Conservation (phyloP, 1,140 invertebrate genomes). For the Drosophila melanica region DNA sequence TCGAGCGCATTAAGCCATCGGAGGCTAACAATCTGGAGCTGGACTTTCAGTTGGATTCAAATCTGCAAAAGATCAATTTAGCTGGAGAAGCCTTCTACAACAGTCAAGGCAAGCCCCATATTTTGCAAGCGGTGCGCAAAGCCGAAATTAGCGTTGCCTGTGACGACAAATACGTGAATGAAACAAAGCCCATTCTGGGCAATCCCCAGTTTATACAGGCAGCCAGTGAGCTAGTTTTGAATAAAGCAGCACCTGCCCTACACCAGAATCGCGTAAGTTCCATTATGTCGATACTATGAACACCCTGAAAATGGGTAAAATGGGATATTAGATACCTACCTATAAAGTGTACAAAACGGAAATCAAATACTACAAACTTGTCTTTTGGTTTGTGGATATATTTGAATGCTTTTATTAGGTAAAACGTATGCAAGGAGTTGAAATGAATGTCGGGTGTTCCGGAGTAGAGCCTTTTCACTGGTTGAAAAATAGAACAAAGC, state of each 20-base stretch:
- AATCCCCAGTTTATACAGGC: constrained; percentile 91
- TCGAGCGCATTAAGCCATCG: constrained; percentile 4
- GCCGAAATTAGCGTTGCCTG: constrained; percentile 92
- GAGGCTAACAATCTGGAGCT: constrained; percentile 12
- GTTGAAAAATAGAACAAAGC: too few relatives aligned
- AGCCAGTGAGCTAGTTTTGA: constrained; percentile 93
- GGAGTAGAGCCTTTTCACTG: too few relatives aligned
- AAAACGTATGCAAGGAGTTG: too few relatives aligned
- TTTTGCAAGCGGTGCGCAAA: constrained; percentile 96
- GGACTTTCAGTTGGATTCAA: constrained; percentile 26
- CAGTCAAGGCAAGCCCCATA: constrained; percentile 96
- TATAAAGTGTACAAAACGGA: too few relatives aligned
- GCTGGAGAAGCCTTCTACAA: constrained; percentile 88
- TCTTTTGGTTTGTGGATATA: too few relatives aligned
- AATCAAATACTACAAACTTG: too few relatives aligned
- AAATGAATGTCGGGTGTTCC: too few relatives aligned
- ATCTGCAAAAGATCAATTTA: constrained; percentile 36
- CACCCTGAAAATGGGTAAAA: background rate
- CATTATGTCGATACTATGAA: background rate
- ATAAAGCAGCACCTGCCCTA: constrained; percentile 90
- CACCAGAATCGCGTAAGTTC: constrained; percentile 88
- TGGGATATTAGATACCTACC: too few relatives aligned
- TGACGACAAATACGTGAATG: constrained; percentile 94
- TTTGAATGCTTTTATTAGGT: too few relatives aligned
- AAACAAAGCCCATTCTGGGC: constrained; percentile 91